phyloP scores from a whole-genome alignment of 2,888 invertebrate species.

The Patella caerulea region DNA sequence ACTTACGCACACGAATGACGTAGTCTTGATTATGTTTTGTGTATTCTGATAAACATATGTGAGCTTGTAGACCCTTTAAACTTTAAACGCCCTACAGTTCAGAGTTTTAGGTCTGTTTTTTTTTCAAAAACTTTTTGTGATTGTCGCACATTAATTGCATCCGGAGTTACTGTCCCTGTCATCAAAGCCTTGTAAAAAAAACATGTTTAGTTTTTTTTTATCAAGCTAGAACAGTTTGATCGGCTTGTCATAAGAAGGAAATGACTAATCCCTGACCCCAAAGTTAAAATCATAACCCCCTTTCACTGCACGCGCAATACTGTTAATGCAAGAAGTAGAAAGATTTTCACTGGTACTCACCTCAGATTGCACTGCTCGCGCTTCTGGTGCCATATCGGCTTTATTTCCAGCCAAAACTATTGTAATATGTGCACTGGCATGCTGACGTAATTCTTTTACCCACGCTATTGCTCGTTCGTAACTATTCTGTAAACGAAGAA shows the following conservation, averaged over 20 bases:
- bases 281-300: neutral
- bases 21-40: too few relatives aligned
- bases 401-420: slow-evolving; percentile 99
- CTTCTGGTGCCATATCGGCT: slow-evolving; percentile 86
- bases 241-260: neutral
- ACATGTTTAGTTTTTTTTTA: neutral
- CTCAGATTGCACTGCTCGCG: slow-evolving; percentile 52
- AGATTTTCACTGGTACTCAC: slow-evolving; percentile 29
- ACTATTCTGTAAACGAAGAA: slow-evolving; percentile 81
- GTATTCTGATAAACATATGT: too few relatives aligned
- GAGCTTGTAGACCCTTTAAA: too few relatives aligned
- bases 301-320: neutral
- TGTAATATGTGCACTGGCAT: slow-evolving; percentile 98
- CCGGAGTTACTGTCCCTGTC: too few relatives aligned
- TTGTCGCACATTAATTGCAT: too few relatives aligned
- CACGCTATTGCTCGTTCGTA: slow-evolving; percentile 98
- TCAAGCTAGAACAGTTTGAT: neutral
- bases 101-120: neutral
- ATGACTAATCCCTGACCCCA: neutral
- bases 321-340: neutral
- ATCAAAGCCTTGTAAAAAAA: neutral
- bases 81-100: neutral
- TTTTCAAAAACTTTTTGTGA: neutral
- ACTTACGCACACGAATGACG: too few relatives aligned
- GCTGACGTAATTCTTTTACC: slow-evolving; percentile 98